Evolutionary conservation across 2,797 vertebrate species (phyloP).

Genomic region (Eutrigla gurnardus): DNA sequence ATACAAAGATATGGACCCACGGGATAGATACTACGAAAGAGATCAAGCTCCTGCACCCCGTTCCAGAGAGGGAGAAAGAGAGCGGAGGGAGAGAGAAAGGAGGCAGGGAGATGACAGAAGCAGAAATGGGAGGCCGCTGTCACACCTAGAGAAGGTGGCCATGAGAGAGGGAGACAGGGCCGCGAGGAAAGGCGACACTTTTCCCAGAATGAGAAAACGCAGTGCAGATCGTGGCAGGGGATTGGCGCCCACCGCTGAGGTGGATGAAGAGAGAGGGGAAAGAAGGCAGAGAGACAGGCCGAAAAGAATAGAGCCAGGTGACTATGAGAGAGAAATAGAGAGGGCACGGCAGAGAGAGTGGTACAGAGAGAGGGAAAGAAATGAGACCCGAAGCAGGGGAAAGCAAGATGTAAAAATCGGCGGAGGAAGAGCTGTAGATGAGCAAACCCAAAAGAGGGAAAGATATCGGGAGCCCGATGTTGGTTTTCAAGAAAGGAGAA

Average conservation of each 20-base stretch:
- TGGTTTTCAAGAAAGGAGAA: constrained; percentile 54
- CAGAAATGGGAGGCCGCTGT: constrained; percentile 59
- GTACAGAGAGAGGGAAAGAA: constrained; percentile 55
- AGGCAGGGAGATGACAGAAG: constrained; percentile 55
- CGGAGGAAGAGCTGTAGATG: constrained; percentile 48
- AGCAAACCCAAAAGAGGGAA: constrained; percentile 52
- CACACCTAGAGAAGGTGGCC: constrained; percentile 36
- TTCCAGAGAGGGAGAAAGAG: constrained; percentile 64
- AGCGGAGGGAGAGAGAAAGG: constrained; percentile 64
- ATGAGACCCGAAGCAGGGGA: constrained; percentile 28
- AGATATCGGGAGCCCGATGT: constrained; percentile 55
- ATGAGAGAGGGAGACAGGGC: constrained; percentile 50
- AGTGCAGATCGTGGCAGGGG: constrained; percentile 46
- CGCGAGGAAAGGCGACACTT: constrained; percentile 77
- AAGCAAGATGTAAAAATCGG: constrained; percentile 43
- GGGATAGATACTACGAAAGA: constrained; percentile 54
- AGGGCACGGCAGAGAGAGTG: constrained; percentile 45
- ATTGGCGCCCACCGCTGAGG: constrained; percentile 8
- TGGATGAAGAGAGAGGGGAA: constrained; percentile 36
- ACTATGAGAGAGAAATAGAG: constrained; percentile 50
- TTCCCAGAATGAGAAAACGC: constrained; percentile 71
- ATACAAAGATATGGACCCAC: constrained; percentile 59
- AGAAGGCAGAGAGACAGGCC: constrained; percentile 47
- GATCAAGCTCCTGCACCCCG: constrained; percentile 44
- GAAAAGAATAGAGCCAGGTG: constrained; percentile 42